A percentile compares a stretch with the other conserved stretches of the same genome.
Evolutionary conservation across 2,113 vertebrate species (phyloP).

Genomic region (Opisthocomus hoazin): DNA sequence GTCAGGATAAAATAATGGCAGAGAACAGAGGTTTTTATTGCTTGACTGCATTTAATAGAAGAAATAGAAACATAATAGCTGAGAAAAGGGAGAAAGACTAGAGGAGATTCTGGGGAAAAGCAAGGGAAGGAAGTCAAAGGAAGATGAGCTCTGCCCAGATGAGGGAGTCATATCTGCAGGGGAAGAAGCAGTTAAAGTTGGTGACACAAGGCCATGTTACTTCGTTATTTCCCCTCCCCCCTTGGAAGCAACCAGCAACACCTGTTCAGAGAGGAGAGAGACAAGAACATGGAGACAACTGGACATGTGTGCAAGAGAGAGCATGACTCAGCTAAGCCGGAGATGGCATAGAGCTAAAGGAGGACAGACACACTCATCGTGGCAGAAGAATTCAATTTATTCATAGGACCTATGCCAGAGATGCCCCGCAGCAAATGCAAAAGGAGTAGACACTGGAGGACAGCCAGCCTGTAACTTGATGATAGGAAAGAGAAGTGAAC

Average conservation of each 20-base stretch:
- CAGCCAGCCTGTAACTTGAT: conserved; percentile 12
- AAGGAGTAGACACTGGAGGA: background rate
- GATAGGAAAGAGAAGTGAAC: background rate
- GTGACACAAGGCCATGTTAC: background rate
- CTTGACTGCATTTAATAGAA: background rate
- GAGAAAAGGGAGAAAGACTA: background rate
- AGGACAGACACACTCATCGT: background rate
- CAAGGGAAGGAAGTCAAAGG: background rate
- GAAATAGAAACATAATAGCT: background rate
- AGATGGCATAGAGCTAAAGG: background rate
- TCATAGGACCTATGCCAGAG: background rate
- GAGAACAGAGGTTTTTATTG: background rate
- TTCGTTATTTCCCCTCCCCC: background rate
- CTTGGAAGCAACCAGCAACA: background rate
- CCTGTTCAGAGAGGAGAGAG: background rate
- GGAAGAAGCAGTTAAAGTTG: background rate
- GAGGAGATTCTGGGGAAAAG: background rate
- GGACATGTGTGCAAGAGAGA: background rate
- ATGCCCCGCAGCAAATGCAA: background rate
- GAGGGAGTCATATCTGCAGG: background rate
- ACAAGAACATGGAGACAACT: background rate
- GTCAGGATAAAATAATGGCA: background rate
- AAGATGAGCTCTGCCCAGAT: background rate
- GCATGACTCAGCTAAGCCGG: background rate
- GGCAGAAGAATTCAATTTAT: background rate